Conservation (phyloP, 1,140 invertebrate species). For the Drosophila kohkoa region DNA sequence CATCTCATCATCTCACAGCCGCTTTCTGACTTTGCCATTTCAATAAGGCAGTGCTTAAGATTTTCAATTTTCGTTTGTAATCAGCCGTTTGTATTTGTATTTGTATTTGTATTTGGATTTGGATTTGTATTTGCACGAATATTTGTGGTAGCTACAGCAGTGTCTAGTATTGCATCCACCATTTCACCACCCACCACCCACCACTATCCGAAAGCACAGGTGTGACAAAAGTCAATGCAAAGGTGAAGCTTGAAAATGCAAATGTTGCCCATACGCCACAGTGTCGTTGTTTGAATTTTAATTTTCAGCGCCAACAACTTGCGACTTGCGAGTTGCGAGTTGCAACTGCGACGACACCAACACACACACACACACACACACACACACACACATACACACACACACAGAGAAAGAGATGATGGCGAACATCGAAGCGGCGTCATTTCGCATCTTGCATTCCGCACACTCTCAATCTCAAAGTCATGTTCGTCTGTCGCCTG, state of each 20-base stretch:
- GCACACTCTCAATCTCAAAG: constrained; percentile 70
- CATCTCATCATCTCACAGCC: not conserved
- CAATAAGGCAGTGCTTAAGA: constrained; percentile 74
- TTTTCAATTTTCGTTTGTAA: constrained; percentile 82
- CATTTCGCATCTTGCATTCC: constrained; percentile 16
- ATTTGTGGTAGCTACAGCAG: constrained; percentile 2
- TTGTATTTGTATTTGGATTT: constrained; percentile 25
- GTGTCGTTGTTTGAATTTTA: constrained; percentile 78
- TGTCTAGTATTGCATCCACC: not conserved
- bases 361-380: no score
- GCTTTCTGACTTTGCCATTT: constrained; percentile 47
- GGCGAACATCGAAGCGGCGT: not conserved
- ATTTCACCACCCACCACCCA: constrained; percentile 15
- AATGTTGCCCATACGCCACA: constrained; percentile 73
- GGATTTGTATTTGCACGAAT: constrained; percentile 7
- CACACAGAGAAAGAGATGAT: not conserved
- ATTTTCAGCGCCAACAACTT: constrained; percentile 67
- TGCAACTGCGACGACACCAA: constrained; percentile 47
- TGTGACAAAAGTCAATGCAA: constrained; percentile 76
- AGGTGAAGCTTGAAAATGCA: constrained; percentile 71
- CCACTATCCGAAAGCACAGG: constrained; percentile 48
- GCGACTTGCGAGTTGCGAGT: constrained; percentile 33
- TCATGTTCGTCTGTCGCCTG: constrained; percentile 60
- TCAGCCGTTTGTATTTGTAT: constrained; percentile 64
- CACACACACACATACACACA: no score